Conservation (phyloP, 1,140 invertebrate genomes). For the Asbolus verrucosus region DNA sequence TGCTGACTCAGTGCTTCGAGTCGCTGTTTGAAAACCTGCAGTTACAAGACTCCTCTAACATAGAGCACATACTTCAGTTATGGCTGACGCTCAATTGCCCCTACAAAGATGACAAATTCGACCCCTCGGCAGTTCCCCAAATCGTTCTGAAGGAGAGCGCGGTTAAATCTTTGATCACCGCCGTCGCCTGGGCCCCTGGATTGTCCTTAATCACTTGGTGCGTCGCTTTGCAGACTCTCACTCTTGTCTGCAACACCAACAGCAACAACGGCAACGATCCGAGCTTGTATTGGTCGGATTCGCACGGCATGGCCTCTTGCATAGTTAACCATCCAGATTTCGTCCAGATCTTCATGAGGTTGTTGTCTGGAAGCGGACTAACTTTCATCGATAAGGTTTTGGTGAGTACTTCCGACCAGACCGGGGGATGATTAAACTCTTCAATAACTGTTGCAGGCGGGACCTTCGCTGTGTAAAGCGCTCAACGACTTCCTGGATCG, state of each 20-base stretch:
- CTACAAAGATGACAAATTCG: constrained; percentile 65
- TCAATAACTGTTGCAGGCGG: constrained; percentile 70
- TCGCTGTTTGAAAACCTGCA: constrained; percentile 75
- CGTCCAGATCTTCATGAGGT: constrained; percentile 77
- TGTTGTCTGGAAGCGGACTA: constrained; percentile 76
- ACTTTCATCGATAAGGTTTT: constrained; percentile 69
- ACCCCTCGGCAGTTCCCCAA: constrained; percentile 75
- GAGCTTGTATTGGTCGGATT: constrained; percentile 56
- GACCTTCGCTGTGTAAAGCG: constrained; percentile 81
- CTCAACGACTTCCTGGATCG: constrained; percentile 79
- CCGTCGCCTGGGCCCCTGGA: constrained; percentile 74
- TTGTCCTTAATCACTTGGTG: constrained; percentile 81
- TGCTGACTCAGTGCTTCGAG: constrained; percentile 79
- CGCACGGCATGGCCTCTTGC: constrained; percentile 57
- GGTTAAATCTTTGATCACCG: constrained; percentile 77
- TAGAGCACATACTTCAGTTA: constrained; percentile 84
- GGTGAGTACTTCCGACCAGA: constrained; percentile 62
- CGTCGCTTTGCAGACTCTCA: constrained; percentile 71
- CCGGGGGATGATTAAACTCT: background rate
- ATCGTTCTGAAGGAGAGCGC: constrained; percentile 79
- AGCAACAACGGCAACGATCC: constrained; percentile 49
- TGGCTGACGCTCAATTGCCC: constrained; percentile 85
- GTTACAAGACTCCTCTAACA: constrained; percentile 68
- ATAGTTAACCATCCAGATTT: constrained; percentile 79
- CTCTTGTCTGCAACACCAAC: constrained; percentile 61